Evolutionary conservation across 2,888 invertebrate genomes (phyloP).

Genomic region (Cataglyphis rosenhaueri): DNA sequence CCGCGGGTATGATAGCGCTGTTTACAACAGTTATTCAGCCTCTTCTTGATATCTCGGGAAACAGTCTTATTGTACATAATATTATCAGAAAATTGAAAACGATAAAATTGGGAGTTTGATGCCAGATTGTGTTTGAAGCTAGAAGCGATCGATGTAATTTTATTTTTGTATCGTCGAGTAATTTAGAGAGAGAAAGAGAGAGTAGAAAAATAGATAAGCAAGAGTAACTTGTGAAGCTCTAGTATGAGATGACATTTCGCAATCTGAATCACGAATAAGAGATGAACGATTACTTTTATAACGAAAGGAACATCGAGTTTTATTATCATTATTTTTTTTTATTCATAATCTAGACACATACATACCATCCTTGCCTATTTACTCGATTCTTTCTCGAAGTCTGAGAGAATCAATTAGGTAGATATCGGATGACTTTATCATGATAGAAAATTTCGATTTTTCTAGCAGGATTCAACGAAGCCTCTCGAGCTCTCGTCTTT

Average conservation of each 20-base stretch:
- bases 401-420: constrained; percentile 9
- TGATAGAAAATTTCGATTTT: neutral
- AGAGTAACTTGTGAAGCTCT: neutral
- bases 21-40: constrained; percentile 22
- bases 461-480: constrained; percentile 26
- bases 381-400: neutral
- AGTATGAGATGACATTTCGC: neutral
- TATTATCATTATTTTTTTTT: neutral
- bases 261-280: neutral
- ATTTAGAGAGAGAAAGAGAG: neutral
- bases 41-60: constrained; percentile 10
- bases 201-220: no score
- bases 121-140: neutral
- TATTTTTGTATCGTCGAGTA: neutral
- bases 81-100: neutral
- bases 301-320: neutral
- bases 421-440: neutral
- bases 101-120: neutral
- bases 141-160: neutral
- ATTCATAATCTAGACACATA: neutral
- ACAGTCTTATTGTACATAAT: neutral
- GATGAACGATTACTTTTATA: neutral
- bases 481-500: constrained; percentile 80
- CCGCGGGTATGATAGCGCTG: constrained; percentile 35
- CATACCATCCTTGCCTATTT: neutral